phyloP scores from a whole-genome alignment of 2,113 vertebrate species.

The Leptobrachium ailaonicum region DNA sequence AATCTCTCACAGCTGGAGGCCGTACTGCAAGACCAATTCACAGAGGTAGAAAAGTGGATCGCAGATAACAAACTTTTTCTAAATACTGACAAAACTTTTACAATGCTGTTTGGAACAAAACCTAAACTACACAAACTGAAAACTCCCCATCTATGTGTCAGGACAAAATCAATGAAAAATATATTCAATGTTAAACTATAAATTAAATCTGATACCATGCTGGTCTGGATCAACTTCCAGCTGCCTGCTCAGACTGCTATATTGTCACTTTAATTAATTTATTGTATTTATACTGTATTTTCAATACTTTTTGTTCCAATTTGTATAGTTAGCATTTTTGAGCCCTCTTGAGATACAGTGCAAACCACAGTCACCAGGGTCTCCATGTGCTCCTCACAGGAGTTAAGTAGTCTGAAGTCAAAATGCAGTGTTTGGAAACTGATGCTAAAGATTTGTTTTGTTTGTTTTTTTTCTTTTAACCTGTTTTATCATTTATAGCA shows the following conservation, averaged over 20 bases:
- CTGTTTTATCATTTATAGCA: constrained; percentile 13
- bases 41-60: too few species aligned
- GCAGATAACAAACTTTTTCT: too few species aligned
- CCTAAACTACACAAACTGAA: too few species aligned
- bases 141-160: too few species aligned
- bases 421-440: background rate
- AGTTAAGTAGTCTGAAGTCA: background rate
- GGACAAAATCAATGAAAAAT: constrained; percentile 17
- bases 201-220: background rate
- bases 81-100: too few species aligned
- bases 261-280: background rate
- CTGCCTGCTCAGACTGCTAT: background rate
- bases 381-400: background rate
- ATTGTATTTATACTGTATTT: too few species aligned
- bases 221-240: background rate
- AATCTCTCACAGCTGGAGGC: too few species aligned
- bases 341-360: background rate
- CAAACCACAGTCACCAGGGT: background rate
- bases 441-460: too few species aligned
- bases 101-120: too few species aligned
- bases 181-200: background rate
- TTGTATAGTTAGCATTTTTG: background rate
- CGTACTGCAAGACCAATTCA: too few species aligned
- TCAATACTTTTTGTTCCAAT: background rate
- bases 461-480: background rate